phyloP scores from a whole-genome alignment of 2,113 vertebrate species.

The Zingel zingel region DNA sequence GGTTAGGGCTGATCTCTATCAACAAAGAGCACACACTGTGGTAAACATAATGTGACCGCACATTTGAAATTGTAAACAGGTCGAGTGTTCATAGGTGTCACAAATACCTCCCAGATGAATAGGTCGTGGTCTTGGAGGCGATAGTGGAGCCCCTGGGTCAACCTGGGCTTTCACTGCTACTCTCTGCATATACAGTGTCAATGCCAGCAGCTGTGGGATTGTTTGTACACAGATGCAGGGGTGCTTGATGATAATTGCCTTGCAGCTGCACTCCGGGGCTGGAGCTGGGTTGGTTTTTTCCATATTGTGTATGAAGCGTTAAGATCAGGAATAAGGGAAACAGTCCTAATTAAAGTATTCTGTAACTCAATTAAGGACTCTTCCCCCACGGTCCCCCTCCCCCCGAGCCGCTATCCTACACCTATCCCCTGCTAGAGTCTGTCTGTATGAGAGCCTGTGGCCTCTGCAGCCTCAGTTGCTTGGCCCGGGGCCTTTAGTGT shows the following conservation, averaged over 20 bases:
- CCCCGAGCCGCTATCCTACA: slow-evolving; percentile 47
- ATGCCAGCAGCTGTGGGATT: slow-evolving; percentile 84
- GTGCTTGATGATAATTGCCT: slow-evolving; percentile 83
- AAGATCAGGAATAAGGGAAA: slow-evolving; percentile 80
- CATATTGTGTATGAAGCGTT: slow-evolving; percentile 64
- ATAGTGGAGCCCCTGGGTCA: slow-evolving; percentile 63
- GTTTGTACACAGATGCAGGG: slow-evolving; percentile 86
- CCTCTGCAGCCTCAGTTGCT: slow-evolving; percentile 26
- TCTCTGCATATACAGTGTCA: slow-evolving; percentile 75
- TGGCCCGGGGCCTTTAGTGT: slow-evolving; percentile 26
- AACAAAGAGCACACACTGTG: slow-evolving; percentile 23
- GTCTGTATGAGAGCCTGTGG: neutral
- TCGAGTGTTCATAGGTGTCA: slow-evolving; percentile 61
- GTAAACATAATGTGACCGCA: slow-evolving; percentile 33
- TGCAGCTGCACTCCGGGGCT: slow-evolving; percentile 80
- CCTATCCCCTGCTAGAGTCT: slow-evolving; percentile 17
- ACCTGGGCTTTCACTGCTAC: slow-evolving; percentile 65
- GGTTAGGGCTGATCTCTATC: no score
- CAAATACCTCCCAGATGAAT: slow-evolving; percentile 59
- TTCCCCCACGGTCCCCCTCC: slow-evolving; percentile 30
- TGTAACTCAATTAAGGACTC: slow-evolving; percentile 81
- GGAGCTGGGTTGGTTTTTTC: slow-evolving; percentile 41
- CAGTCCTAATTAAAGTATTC: slow-evolving; percentile 83
- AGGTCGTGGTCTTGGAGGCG: slow-evolving; percentile 43
- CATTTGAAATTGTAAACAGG: slow-evolving; percentile 73